A percentile compares a stretch with the other conserved stretches of the same genome.
phyloP scores from a whole-genome alignment of 2,113 vertebrate genomes.

The Stictonetta naevosa region DNA sequence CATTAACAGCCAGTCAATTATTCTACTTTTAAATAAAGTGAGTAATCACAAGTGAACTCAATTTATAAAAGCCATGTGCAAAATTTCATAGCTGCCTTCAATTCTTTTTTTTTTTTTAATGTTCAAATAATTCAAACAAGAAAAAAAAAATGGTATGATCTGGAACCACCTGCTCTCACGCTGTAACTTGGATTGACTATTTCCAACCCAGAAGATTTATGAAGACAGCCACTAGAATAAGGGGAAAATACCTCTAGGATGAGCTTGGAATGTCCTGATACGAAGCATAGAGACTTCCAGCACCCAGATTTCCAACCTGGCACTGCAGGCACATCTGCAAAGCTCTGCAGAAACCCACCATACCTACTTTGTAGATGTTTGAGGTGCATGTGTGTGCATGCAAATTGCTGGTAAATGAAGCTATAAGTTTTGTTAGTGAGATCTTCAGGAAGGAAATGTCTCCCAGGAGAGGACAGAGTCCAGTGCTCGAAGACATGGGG shows the following conservation, averaged over 20 bases:
- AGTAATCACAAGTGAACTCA: not conserved
- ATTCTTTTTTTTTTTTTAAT: not conserved
- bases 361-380: not conserved
- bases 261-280: not conserved
- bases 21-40: conserved; percentile 1
- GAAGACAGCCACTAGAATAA: not conserved
- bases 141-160: not conserved
- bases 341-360: not conserved
- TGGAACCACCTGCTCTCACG: not conserved
- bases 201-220: not conserved
- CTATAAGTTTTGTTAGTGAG: not conserved
- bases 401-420: not conserved
- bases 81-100: not conserved
- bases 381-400: no score
- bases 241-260: not conserved
- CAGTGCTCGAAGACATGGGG: not conserved
- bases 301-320: not conserved
- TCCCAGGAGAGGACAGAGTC: not conserved
- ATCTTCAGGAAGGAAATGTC: not conserved
- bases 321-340: not conserved
- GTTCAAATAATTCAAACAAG: not conserved
- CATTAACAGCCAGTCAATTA: conserved; percentile 44
- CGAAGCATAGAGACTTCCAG: not conserved
- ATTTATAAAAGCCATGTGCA: not conserved
- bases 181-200: not conserved